These are phyloP conservation scores for Athalia cordata DNA, from an alignment of 2,888 invertebrate genomes.

Conservation along the genomic window DNA sequence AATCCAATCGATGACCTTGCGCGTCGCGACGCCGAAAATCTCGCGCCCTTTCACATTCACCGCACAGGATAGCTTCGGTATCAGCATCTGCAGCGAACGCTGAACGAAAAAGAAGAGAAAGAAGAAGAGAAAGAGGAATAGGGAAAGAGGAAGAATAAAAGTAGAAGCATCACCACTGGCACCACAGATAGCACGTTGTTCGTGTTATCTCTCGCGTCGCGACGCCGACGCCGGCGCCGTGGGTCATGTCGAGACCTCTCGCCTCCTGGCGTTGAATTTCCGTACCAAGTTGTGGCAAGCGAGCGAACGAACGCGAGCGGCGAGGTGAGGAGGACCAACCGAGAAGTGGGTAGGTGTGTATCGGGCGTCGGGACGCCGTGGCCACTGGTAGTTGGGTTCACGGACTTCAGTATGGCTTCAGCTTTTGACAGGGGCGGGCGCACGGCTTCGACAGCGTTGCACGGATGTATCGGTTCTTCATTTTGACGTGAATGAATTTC, in stretches of 20 bases:
- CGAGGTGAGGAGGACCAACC: not conserved
- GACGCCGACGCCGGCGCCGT: not conserved
- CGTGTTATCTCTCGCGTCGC: constrained; percentile 1
- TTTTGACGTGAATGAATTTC: constrained; percentile 14
- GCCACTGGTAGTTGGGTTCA: not conserved
- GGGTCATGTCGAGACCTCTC: constrained; percentile 8
- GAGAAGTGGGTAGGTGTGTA: not conserved
- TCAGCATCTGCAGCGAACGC: too few species aligned
- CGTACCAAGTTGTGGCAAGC: not conserved
- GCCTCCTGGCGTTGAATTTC: constrained; percentile 9
- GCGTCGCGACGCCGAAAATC: constrained; percentile 8
- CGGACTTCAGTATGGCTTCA: constrained; percentile 47
- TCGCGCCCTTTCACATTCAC: constrained; percentile 36
- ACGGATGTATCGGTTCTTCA: not conserved
- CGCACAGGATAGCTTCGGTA: not conserved
- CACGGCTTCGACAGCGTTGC: not conserved
- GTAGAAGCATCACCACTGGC: not conserved
- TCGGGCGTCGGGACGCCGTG: not conserved
- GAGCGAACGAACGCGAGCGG: not conserved
- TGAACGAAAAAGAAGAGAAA: not conserved
- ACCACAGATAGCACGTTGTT: not conserved
- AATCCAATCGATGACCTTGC: constrained; percentile 43
- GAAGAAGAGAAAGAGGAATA: not conserved
- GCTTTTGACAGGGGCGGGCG: constrained; percentile 37
- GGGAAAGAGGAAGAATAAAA: not conserved